These are phyloP conservation scores for Philhelius pedissequus DNA, from an alignment of 2,888 invertebrate genomes.

Conservation along the genomic window DNA sequence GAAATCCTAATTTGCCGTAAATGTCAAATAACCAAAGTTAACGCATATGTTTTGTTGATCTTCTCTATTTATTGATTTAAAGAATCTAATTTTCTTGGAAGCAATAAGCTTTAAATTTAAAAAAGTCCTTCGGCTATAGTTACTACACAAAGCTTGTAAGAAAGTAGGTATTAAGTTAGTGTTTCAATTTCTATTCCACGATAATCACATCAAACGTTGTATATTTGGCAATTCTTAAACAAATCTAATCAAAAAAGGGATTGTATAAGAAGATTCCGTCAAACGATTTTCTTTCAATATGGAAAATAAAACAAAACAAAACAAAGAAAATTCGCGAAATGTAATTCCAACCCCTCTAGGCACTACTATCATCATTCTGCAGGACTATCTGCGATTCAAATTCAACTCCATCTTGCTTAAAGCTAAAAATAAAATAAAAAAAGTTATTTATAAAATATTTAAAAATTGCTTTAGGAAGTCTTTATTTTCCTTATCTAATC, in stretches of 20 bases:
- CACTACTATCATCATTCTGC: not conserved
- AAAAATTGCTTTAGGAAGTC: not conserved
- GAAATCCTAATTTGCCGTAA: no score
- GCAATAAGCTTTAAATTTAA: not conserved
- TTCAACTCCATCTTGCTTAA: not conserved
- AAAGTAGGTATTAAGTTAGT: not conserved
- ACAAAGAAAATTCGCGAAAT: not conserved
- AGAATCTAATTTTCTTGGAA: no score
- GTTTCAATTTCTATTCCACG: not conserved
- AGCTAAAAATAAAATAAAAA: not conserved
- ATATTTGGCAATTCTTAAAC: not conserved
- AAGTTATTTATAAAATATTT: slow-evolving; percentile 3
- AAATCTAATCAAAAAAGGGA: not conserved
- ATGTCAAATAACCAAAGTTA: no score
- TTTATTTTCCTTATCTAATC: not conserved
- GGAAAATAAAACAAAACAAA: not conserved
- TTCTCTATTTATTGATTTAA: no score
- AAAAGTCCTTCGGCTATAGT: not conserved
- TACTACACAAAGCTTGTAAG: not conserved
- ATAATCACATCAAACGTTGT: not conserved
- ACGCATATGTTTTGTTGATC: no score
- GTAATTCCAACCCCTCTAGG: not conserved
- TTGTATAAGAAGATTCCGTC: not conserved
- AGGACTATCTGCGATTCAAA: not conserved
- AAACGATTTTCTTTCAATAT: not conserved